Base-by-base conservation (phyloP, 92 coral and sea anemone species). In the Parazoanthus darwini region DNA sequence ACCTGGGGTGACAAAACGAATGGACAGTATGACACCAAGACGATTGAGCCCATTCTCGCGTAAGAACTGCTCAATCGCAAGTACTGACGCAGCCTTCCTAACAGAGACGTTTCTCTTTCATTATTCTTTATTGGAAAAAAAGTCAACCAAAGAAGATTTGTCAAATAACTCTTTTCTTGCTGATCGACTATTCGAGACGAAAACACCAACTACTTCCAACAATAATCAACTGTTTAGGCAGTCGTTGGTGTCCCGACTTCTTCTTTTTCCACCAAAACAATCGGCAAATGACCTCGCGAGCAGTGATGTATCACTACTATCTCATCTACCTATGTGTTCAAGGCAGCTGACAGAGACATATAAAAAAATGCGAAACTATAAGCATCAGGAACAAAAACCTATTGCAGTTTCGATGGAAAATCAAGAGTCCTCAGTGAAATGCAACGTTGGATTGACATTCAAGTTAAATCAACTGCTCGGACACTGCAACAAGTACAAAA, bases 381-480 rank as follows among this genome's bases (percentile, higher is more conserved):
- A 75, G 5, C 11, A 10, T 4, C 46, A 75, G 23, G 14, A 10
- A 16, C 46, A 75, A 37, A 44, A 44, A 39, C 39, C 46, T 38
- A 16, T 18, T 44, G 26, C 50, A 22, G n/a, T 15, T 20, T 44
- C 50, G 22, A 16, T 36, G 10, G 25, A 14, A 36, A 75, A 8
- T n/a, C 79, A 18, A 75, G 51, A 39, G 29, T 75, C 79, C 37
- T 75, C 79, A 75, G 7, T 38, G 79, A 39, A 75, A 75, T 75
- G 51, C 79, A 75, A 75, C 46, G 79, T 75, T 39, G 79, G 79
- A 37, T 44, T 75, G 79, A 75, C 79, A 39, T 39, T 36, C 26
- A 18, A 75, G n/a, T 16, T 75, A 75, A n/a, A 38, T 14, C 79
- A 75, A 75, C 79, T 75, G 15, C 79, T 75, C 22, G 79, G 26